A percentile compares a stretch with the other conserved stretches of the same genome.
phyloP scores from a whole-genome alignment of 2,797 vertebrate species.

The Clamator glandarius region DNA sequence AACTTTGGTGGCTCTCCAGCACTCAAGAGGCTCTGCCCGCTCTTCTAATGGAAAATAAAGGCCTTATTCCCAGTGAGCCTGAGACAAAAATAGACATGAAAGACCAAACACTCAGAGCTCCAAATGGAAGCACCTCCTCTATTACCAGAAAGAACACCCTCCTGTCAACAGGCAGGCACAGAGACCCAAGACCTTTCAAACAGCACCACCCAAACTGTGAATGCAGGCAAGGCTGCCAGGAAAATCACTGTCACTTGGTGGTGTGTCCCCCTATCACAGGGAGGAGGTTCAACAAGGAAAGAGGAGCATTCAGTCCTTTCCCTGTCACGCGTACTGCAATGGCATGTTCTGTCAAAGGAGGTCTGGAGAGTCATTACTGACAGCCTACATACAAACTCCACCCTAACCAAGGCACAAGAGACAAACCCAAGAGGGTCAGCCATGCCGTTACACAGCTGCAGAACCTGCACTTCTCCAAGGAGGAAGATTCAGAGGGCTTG shows the following conservation, averaged over 20 bases:
- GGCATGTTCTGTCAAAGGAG: not conserved
- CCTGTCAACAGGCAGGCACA: not conserved
- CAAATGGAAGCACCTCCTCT: not conserved
- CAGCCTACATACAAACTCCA: not conserved
- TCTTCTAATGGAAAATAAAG: not conserved
- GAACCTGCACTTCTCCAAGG: not conserved
- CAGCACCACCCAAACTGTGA: not conserved
- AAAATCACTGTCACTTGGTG: not conserved
- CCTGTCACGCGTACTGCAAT: not conserved
- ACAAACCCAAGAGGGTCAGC: not conserved
- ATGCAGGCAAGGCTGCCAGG: not conserved
- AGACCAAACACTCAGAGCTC: not conserved
- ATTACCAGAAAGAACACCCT: not conserved
- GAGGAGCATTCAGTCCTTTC: not conserved
- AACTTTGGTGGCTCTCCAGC: not conserved
- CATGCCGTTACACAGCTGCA: rapidly evolving
- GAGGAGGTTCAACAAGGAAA: not conserved
- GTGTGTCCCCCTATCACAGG: not conserved
- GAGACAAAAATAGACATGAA: not conserved
- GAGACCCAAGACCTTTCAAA: not conserved
- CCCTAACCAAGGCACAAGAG: not conserved
- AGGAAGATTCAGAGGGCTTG: not conserved
- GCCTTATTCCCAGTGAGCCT: not conserved
- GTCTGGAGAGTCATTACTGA: not conserved
- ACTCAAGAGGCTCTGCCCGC: not conserved